Evolutionary conservation across 2,113 vertebrate species (phyloP), one percentile per base, ranked within the genome.

Genomic region (Ariopsis seemanni): DNA sequence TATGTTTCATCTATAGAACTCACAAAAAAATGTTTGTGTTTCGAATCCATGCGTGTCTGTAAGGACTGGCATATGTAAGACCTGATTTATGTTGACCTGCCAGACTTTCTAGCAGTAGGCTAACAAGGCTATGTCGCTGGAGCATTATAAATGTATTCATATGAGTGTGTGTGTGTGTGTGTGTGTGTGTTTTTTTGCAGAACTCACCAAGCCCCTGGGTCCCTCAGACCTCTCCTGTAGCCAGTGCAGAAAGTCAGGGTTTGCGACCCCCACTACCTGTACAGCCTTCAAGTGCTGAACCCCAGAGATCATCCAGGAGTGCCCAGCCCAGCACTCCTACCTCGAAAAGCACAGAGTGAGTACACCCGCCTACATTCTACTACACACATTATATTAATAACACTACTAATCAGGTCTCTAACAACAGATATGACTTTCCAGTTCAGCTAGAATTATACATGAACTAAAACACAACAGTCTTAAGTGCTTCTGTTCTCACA

Each of bases 131-230:
- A 18, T 72, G 72, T 10, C 42, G 2, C 34, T 50, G 48, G 11
- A 5, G 74, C 53, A 80, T 79, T 80, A 27, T 10, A 57, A 30
- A 34, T 65, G 58, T 55, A 71, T 78, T 7, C 4, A 15, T 69
- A 30, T 67, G 17, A 25, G 0, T 53, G 10, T 53, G 48, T 67
- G 14, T 79, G 79, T n/a, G 4, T 53, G 10, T 65, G 9, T n/a
- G 20, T 75, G 20, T 50, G 75, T 87, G 57, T 83, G 1, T 85
- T 75, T 82, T 60, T 58, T 91, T 30, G 92, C 93, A 97, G 97
- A 97, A 95, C 86, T 95, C 96, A 91, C 95, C 96, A 84, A 96
- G 94, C 92, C 96, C 96, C 0, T 97, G 97, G 97, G 93, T 96
- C 89, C 96, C 97, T 92, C 96, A 97, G 9, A 95, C 95, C 25